Evolutionary conservation across 2,888 invertebrate species (phyloP).

Genomic region (Tipula lateralis): DNA sequence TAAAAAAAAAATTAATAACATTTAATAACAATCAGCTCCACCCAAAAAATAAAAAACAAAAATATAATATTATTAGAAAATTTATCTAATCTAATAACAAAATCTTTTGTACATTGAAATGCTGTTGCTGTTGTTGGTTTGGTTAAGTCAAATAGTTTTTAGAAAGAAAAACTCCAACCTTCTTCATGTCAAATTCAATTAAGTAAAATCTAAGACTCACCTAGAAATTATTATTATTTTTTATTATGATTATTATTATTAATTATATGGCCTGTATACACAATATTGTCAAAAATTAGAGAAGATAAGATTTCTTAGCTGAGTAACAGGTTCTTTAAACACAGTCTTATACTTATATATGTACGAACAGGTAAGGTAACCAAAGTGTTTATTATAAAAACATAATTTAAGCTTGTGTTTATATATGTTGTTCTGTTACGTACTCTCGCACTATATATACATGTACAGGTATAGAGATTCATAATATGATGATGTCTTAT

Average conservation of each 20-base stretch:
- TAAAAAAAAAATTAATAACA: not conserved
- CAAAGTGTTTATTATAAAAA: slow-evolving; percentile 11
- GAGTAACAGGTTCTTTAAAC: not conserved
- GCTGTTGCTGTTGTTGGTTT: not conserved
- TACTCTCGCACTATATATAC: not conserved
- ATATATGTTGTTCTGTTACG: not conserved
- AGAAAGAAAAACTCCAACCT: slow-evolving; percentile 4
- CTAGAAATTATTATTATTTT: not conserved
- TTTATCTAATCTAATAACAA: not conserved
- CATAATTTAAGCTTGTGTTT: not conserved
- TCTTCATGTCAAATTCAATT: slow-evolving; percentile 24
- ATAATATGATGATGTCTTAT: not conserved
- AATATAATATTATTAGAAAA: not conserved
- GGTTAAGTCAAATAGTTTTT: not conserved
- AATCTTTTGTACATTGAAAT: not conserved
- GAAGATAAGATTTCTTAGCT: not conserved
- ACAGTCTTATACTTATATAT: not conserved
- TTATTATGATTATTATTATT: not conserved
- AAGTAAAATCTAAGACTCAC: not conserved
- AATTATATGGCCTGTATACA: not conserved
- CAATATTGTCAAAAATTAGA: slow-evolving; percentile 11
- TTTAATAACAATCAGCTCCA: slow-evolving; percentile 24
- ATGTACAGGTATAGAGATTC: not conserved
- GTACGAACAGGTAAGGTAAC: not conserved
- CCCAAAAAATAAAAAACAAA: not conserved